phyloP scores from a whole-genome alignment of 1,140 invertebrate genomes.

The Polyergus mexicanus region DNA sequence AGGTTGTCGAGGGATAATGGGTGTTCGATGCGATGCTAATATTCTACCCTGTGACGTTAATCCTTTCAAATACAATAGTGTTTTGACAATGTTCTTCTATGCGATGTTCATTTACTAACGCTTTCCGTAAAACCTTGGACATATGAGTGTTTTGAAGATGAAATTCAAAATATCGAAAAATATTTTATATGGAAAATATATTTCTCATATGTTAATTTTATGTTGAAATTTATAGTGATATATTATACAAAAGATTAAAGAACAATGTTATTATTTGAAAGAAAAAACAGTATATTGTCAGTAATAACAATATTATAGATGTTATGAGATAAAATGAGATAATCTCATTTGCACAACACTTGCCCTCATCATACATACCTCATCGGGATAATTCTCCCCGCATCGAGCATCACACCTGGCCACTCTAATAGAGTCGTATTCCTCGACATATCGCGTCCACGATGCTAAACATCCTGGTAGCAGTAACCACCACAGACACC shows the following conservation, averaged over 20 bases:
- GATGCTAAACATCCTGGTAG: constrained; percentile 75
- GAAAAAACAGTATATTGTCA: neutral
- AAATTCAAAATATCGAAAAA: neutral
- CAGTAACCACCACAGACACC: constrained; percentile 77
- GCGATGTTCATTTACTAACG: neutral
- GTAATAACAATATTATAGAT: constrained; percentile 11
- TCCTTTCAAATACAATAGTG: neutral
- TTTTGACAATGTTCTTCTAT: neutral
- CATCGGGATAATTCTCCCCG: constrained; percentile 67
- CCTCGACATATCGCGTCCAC: constrained; percentile 77
- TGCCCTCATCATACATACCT: constrained; percentile 67
- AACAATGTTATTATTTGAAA: neutral
- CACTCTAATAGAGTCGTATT: constrained; percentile 78
- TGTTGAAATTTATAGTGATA: too few relatives aligned
- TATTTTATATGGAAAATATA: neutral
- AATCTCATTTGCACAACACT: constrained; percentile 22
- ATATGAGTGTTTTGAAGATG: neutral
- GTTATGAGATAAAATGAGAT: neutral
- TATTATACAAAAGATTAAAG: neutral
- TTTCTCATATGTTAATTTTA: neutral
- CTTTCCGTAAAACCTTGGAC: neutral
- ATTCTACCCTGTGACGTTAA: constrained; percentile 32
- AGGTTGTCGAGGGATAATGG: constrained; percentile 15
- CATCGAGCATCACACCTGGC: constrained; percentile 78
- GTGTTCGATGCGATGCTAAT: constrained; percentile 26